Evolutionary conservation across 2,113 vertebrate species (phyloP).

Genomic region (Barnardius zonarius): DNA sequence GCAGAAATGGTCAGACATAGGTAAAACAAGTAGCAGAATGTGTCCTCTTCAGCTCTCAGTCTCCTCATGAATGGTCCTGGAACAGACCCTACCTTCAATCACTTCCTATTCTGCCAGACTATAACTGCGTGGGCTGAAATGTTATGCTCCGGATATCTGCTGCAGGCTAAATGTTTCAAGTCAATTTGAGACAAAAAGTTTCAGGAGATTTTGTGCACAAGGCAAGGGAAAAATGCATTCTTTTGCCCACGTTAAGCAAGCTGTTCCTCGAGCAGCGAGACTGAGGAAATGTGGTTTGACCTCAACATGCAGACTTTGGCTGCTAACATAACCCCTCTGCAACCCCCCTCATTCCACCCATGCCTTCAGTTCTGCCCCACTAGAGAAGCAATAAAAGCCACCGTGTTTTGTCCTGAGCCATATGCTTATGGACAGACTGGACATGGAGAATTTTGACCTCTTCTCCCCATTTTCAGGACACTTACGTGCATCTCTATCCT

Average conservation of each 20-base stretch:
- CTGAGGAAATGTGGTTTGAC: conserved; percentile 22
- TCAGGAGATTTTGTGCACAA: neutral
- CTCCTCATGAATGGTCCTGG: neutral
- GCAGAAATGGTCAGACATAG: neutral
- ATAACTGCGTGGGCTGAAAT: conserved; percentile 16
- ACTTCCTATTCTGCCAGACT: neutral
- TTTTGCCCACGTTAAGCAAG: conserved; percentile 13
- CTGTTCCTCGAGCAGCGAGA: neutral
- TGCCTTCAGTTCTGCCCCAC: neutral
- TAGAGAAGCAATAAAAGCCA: neutral
- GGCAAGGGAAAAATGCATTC: conserved; percentile 20
- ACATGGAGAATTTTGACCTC: neutral
- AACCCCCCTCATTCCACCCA: rapidly evolving
- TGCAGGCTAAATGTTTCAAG: neutral
- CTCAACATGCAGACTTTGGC: neutral
- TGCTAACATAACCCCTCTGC: neutral
- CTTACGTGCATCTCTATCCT: neutral
- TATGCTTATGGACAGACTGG: neutral
- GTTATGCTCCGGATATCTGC: conserved; percentile 23
- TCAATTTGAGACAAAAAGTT: neutral
- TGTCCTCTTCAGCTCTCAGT: neutral
- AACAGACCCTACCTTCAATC: neutral
- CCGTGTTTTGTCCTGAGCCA: neutral
- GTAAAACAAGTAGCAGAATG: neutral
- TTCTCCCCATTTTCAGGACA: neutral